Evolutionary conservation across 1,140 invertebrate genomes (phyloP), one percentile per base, ranked within the genome.

Genomic region (Panonychus citri): DNA sequence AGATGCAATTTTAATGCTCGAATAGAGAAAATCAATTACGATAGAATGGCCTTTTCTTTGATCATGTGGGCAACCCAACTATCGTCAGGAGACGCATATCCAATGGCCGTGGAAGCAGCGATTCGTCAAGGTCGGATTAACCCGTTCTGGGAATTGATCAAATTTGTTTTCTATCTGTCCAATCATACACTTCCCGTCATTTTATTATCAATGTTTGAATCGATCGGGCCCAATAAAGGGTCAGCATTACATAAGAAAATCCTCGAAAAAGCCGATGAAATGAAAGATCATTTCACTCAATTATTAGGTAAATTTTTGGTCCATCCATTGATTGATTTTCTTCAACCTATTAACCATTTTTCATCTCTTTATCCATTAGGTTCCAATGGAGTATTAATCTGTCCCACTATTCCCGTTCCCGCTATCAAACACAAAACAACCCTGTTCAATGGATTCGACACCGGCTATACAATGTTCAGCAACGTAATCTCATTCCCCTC

Each of bases 141-240:
- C 30, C 19, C 42, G 2, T 61, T 62, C 25, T n/a, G 60, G n/a
- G 74, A 76, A 61, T 49, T 74, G 2, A 40, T 69, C 5, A 71
- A 71, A 57, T 71, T 81, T 77, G 54, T 77, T 0, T 65, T 86
- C 24, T 75, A 80, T 0, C 64, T 71, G n/a, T 87, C 87, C 3
- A 75, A 81, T 49, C 85, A 94, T 65, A 93, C 88, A 0, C 75
- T 94, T 17, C 81, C 88, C 57, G 85, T 80, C 2, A 71, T 95
- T 2, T 63, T 79, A 1, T 80, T 88, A 1, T 80, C 79, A 1
- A 60, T 80, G 13, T 70, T 80, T 59, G 80, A 89, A 67, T 78
- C 76, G 61, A 67, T 58, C 1, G 34, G 42, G 40, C 43, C 42
- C 7, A 39, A 46, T 10, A 28, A 55, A 43, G 49, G 37, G 28